Evolutionary conservation across 2,888 invertebrate species (phyloP).

Genomic region (Mermis nigrescens): DNA sequence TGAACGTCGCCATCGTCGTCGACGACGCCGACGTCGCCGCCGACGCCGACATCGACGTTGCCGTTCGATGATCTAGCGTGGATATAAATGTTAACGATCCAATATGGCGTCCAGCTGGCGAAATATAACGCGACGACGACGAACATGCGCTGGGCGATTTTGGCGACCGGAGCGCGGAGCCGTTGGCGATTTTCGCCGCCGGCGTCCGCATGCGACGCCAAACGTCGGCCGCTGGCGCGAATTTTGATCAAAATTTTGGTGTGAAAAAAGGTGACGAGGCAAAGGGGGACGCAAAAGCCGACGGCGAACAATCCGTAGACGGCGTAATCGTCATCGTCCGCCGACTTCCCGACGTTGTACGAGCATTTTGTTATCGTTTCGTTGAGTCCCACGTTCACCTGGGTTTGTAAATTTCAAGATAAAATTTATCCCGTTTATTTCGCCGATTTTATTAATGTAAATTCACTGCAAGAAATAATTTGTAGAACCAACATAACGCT

Average conservation of each 20-base stretch:
- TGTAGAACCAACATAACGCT: no score
- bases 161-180: neutral
- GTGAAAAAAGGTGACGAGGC: neutral
- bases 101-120: conserved; percentile 1
- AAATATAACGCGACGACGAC: neutral
- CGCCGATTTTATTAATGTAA: no score
- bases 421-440: no score
- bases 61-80: no score
- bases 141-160: neutral
- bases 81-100: neutral
- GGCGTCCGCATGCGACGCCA: neutral
- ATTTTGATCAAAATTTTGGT: neutral
- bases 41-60: no score
- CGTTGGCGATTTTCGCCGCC: no score
- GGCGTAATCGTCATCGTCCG: neutral
- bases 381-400: no score
- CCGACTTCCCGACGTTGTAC: neutral
- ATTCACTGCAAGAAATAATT: no score
- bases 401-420: no score
- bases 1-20: no score
- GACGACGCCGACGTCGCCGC: no score
- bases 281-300: neutral
- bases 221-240: neutral
- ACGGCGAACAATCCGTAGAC: neutral
- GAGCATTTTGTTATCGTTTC: neutral